Evolutionary conservation across 2,797 vertebrate genomes (phyloP), one percentile per base, ranked within the genome.

Genomic region (Valencia hispanica): DNA sequence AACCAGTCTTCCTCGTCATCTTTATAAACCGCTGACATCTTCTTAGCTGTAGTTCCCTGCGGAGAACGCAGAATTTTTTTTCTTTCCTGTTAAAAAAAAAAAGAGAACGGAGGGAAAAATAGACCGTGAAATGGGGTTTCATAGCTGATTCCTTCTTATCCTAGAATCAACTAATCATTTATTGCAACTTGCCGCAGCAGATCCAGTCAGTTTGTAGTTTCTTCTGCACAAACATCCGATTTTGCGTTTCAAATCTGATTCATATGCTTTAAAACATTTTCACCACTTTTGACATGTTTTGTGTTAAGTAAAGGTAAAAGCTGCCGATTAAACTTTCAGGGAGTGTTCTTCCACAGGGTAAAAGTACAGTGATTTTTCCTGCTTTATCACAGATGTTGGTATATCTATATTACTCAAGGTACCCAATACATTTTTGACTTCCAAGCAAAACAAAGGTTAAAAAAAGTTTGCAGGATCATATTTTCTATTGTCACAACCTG

Each of bases 1-100:
- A 96, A 73, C 94, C 96, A 97, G 91, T 97, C 96, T 1, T 94
- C 95, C 84, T 95, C 95, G 45, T 96, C 93, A 0, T 94, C 93
- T 88, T 97, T 96, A 79, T 94, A 93, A 68, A 78, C 83, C 4
- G 87, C 94, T 5, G 95, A 93, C 97, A 97, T 97, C 81, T 79
- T 90, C 81, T 47, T 79, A 79, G 55, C 76, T 76, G 74, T 18
- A 65, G 34, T 25, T 84, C 63, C 78, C 48, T 15, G 66, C 87
- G 88, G 84, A 74, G 84, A 89, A 30, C 20, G 22, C n/a, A 81
- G 30, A 77, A 59, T 50, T 57, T 43, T 43, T 68, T 72, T 39
- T 2, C 18, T 68, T 4, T 20, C 30, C 59, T 30, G 12, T 65
- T 18, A 74, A 36, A 14, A 20, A 41, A 18, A 3, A 36, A 51